Percentiles rank a stretch among this genome's conserved stretches.
phyloP scores from a whole-genome alignment of 2,113 vertebrate species.

The Oryzias curvinotus region DNA sequence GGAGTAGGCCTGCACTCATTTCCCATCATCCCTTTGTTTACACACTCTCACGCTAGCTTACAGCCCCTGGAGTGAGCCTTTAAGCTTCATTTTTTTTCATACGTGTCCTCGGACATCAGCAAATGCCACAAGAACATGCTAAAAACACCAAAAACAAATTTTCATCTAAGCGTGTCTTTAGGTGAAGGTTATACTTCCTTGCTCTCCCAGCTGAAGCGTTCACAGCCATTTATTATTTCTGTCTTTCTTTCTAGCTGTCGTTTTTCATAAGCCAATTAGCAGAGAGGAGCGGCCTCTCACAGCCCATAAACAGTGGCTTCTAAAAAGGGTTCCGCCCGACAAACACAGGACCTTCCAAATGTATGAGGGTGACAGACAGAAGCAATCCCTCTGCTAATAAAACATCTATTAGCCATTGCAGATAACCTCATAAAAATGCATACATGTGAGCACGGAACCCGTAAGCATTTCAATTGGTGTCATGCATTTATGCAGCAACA shows the following conservation, averaged over 20 bases:
- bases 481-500: not conserved
- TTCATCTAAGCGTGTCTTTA: too few species aligned
- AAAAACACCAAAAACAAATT: too few species aligned
- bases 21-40: too few species aligned
- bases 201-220: too few species aligned
- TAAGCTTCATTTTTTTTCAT: too few species aligned
- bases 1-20: too few species aligned
- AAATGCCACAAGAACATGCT: too few species aligned
- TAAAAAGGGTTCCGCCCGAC: constrained; percentile 48
- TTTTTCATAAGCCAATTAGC: constrained; percentile 65
- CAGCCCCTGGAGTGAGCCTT: too few species aligned
- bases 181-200: too few species aligned
- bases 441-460: constrained; percentile 39
- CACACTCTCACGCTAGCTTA: too few species aligned
- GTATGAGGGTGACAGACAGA: constrained; percentile 38
- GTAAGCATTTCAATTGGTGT: constrained; percentile 29
- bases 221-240: too few species aligned
- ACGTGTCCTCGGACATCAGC: too few species aligned
- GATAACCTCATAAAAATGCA: constrained; percentile 52
- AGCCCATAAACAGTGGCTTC: constrained; percentile 68
- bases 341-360: constrained; percentile 53
- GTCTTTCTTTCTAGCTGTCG: constrained; percentile 26
- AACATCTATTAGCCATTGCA: constrained; percentile 54
- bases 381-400: constrained; percentile 44
- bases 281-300: constrained; percentile 55